Evolutionary conservation across 2,113 vertebrate genomes (phyloP), one percentile per base, ranked within the genome.

Genomic region (Toxotes jaculatrix): DNA sequence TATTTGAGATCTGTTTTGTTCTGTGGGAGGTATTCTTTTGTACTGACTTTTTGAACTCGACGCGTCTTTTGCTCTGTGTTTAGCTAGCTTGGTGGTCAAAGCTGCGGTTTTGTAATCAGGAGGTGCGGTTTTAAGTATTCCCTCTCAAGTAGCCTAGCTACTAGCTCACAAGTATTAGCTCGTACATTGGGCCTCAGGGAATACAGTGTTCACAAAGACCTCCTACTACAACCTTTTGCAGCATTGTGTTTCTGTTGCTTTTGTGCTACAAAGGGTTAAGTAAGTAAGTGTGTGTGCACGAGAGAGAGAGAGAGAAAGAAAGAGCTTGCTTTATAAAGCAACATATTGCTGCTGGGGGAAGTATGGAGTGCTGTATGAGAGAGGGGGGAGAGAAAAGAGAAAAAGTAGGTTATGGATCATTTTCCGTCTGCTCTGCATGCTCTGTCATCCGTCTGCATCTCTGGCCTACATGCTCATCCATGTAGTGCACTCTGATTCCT

Each of bases 231-330:
- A 74, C 66, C 87, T 87, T 74, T 70, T 36, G 9, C 74, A 38
- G 70, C 60, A 73, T 88, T 88, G 80, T 91, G 64, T 79, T 93
- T 91, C 90, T 94, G 94, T 91, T 27, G 87, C 71, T 87, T 87
- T 9, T 80, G 81, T 76, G 4, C 79, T 77, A 80, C 76, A 93
- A 92, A 90, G 88, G 83, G 83, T 93, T 84, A 90, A 88, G 42
- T 27, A 7, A 5, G 36, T 63, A 55, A 85, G 78, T 81, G 51
- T 82, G 61, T 66, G 67, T 56, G 66, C 36, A 1, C 4, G 43
- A 4, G 43, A 0, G 45, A 17, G 47, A 19, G 47, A 19, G 47
- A 7, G 47, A 16, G 64, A 51, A 43, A 12, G 11, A 47, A 61
- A n/a, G 64, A 69, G 38, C 36, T 56, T 62, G 55, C 63, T 59